Conservation (phyloP, 2,797 vertebrate species). For the Caiman crocodilus region DNA sequence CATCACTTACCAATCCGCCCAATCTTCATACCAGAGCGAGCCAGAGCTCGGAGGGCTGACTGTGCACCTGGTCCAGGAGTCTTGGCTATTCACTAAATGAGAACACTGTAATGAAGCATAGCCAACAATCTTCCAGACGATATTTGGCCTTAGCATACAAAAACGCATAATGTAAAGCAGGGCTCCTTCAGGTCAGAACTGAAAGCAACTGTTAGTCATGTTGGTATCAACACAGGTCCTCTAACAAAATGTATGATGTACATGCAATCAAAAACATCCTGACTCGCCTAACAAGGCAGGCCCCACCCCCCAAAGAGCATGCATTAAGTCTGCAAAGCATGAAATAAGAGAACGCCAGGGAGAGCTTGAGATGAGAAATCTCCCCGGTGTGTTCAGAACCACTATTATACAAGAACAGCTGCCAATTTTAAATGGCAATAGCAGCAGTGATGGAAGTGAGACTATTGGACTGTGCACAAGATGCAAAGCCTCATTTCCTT, state of each 20-base stretch:
- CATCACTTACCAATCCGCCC: constrained; percentile 92
- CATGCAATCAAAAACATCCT: not conserved
- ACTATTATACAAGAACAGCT: not conserved
- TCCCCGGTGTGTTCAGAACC: not conserved
- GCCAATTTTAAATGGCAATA: not conserved
- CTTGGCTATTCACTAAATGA: constrained; percentile 79
- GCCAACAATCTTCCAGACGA: not conserved
- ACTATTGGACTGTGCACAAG: not conserved
- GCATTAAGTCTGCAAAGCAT: not conserved
- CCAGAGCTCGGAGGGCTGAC: constrained; percentile 95
- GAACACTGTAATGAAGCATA: not conserved
- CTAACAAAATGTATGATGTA: no score
- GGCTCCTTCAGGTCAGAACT: not conserved
- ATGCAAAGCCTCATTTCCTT: not conserved
- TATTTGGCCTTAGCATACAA: not conserved
- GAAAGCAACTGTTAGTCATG: not conserved
- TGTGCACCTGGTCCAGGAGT: constrained; percentile 98
- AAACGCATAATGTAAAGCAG: not conserved
- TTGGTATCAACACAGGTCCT: not conserved
- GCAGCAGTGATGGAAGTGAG: not conserved
- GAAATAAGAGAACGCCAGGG: not conserved
- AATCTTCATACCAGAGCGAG: constrained; percentile 98
- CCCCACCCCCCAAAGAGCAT: not conserved
- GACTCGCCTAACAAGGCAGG: not conserved
- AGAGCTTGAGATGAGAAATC: not conserved